Evolutionary conservation across 2,113 vertebrate genomes (phyloP).

Genomic region (Gymnobelideus leadbeateri): DNA sequence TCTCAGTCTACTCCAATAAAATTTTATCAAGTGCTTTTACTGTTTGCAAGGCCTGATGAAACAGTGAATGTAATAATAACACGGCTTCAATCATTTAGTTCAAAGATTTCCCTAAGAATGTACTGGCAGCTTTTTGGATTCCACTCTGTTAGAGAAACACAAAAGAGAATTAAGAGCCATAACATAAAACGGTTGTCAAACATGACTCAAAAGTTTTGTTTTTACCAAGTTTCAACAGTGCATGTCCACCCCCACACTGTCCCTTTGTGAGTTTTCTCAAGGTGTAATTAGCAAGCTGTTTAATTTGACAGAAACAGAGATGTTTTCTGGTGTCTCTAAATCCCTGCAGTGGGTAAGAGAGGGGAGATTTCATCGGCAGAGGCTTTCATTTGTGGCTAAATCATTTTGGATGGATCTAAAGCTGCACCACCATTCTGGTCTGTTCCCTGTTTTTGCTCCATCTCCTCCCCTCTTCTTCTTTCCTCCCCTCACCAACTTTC

Average conservation of each 20-base stretch:
- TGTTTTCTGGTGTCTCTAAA: background rate
- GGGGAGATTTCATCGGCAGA: background rate
- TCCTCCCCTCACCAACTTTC: background rate
- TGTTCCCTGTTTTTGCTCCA: background rate
- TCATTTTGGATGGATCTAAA: slow-evolving; percentile 18
- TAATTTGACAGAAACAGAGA: slow-evolving; percentile 28
- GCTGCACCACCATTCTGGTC: background rate
- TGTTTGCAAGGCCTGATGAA: background rate
- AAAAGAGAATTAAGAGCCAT: background rate
- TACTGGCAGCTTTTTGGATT: background rate
- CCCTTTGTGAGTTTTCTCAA: background rate
- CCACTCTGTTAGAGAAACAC: background rate
- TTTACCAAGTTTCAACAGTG: background rate
- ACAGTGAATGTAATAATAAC: background rate
- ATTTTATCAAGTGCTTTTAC: background rate
- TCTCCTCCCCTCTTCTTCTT: background rate
- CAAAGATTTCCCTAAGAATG: background rate
- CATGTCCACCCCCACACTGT: too few relatives aligned
- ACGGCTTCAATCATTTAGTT: background rate
- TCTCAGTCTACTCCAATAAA: background rate
- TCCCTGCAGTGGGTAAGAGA: background rate
- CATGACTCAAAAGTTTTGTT: background rate
- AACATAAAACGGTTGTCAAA: background rate
- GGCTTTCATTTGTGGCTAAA: background rate
- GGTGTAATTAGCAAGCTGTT: slow-evolving; percentile 30